These are phyloP conservation scores for Caenorhabditis zanzibari DNA, from an alignment of 2,888 invertebrate species.

Conservation along the genomic window DNA sequence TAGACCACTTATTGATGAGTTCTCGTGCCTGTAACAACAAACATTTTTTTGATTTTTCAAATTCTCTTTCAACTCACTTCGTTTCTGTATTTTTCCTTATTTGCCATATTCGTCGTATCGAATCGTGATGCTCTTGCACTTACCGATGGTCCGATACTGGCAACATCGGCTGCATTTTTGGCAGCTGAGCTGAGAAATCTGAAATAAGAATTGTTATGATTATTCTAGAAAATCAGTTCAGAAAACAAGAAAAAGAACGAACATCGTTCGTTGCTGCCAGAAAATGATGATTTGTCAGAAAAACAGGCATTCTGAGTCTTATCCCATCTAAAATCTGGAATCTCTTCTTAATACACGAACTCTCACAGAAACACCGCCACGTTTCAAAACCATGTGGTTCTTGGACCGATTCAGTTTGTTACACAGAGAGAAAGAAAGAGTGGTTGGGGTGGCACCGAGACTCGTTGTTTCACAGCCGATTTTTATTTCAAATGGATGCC, in stretches of 20 bases:
- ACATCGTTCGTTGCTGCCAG: slow-evolving; percentile 15
- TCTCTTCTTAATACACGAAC: slow-evolving; percentile 36
- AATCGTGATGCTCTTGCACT: slow-evolving; percentile 74
- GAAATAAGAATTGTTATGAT: slow-evolving; percentile 3
- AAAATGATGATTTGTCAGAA: slow-evolving; percentile 53
- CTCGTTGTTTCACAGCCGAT: slow-evolving; percentile 43
- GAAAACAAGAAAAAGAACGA: background rate
- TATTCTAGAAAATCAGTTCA: background rate
- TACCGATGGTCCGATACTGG: slow-evolving; percentile 75
- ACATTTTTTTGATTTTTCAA: background rate
- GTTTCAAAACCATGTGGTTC: slow-evolving; percentile 54
- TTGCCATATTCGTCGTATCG: slow-evolving; percentile 68
- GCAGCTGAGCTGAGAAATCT: slow-evolving; percentile 65
- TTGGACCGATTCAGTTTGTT: slow-evolving; percentile 50
- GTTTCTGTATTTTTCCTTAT: slow-evolving; percentile 72
- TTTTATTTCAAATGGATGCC: slow-evolving; percentile 47
- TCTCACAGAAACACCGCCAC: slow-evolving; percentile 30
- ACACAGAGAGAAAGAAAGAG: slow-evolving; percentile 20
- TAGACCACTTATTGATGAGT: slow-evolving; percentile 75
- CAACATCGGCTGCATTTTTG: slow-evolving; percentile 69
- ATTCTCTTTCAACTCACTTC: slow-evolving; percentile 50
- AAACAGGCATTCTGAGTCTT: slow-evolving; percentile 29
- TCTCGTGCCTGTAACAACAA: slow-evolving; percentile 66
- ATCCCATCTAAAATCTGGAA: slow-evolving; percentile 28
- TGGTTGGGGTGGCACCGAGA: slow-evolving; percentile 41